Evolutionary conservation across 2,113 vertebrate genomes (phyloP), one percentile per base, ranked within the genome.

Genomic region (Cryptomyrus ogoouensis): DNA sequence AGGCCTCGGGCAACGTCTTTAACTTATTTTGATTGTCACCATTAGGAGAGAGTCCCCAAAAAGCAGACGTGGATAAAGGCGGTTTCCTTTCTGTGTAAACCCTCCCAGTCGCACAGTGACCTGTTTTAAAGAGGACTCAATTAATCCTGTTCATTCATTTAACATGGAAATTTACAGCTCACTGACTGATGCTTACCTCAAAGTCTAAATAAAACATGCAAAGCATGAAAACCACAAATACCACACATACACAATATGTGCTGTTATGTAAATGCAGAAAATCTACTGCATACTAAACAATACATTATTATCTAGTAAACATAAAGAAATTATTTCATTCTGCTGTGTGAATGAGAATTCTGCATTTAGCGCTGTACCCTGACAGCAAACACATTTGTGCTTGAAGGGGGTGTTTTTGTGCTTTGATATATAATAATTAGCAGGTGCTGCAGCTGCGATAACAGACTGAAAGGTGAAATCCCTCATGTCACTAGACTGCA

Each of bases 1-100:
- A 94, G 94, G 95, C 90, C 90, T 91, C 92, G 91, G 93, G 90
- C 88, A 88, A 83, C 91, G 91, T 94, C 89, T 46, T 50, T 90
- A 90, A 92, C 92, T 95, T 92, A 90, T 93, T 92, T 92, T 91
- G 90, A 93, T 83, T 58, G 50, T 85, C 52, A 58, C 39, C 24
- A 62, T 62, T 88, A 24, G 10, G 19, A 66, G 53, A 42, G 21
- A 24, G 35, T 49, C 42, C 39, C 50, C 27, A 85, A 21, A 89
- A 53, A 85, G 31, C 74, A 80, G 35, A 19, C 35, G 0, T 7
- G 35, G 74, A 42, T 13, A 19, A 15, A 27, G 12, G 15, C 31
- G 2, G 13, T 3, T 42, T 3, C 66, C 66, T 70, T 70, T 12
- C n/a, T 35, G 27, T 1, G 15, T 42, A 80, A 80, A 80, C 31